phyloP scores from a whole-genome alignment of 2,113 vertebrate species.

The Phoenicopterus ruber region DNA sequence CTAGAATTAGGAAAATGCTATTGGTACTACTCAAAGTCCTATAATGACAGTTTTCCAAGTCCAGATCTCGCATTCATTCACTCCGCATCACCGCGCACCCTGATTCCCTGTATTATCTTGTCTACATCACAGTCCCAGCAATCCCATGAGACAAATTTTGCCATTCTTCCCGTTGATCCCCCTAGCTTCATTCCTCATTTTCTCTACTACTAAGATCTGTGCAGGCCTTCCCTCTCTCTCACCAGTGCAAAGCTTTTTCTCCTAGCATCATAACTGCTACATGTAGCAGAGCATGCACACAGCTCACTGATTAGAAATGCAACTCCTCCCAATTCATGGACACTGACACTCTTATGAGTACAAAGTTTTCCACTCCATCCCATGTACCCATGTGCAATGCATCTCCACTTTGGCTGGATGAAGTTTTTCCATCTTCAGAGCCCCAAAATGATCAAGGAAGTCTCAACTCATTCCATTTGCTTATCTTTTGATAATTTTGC shows the following conservation, averaged over 20 bases:
- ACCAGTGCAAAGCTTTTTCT: neutral
- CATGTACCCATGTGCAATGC: neutral
- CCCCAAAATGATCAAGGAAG: neutral
- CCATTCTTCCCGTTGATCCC: neutral
- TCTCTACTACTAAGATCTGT: neutral
- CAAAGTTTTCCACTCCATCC: neutral
- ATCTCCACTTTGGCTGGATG: neutral
- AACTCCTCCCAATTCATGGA: neutral
- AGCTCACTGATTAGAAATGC: accelerated
- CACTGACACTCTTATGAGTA: neutral
- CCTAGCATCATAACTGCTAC: accelerated
- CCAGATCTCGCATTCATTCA: neutral
- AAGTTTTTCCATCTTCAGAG: neutral
- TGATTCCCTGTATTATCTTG: neutral
- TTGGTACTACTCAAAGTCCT: neutral
- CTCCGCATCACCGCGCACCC: accelerated
- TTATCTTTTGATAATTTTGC: neutral
- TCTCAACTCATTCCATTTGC: neutral
- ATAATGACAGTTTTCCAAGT: neutral
- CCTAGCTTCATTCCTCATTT: neutral
- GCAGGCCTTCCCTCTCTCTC: neutral
- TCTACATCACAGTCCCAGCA: neutral
- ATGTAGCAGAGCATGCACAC: neutral
- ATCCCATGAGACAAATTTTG: neutral
- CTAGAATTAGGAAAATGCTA: neutral